Conservation (phyloP, 2,797 vertebrate genomes). For the Hyperoplus immaculatus region DNA sequence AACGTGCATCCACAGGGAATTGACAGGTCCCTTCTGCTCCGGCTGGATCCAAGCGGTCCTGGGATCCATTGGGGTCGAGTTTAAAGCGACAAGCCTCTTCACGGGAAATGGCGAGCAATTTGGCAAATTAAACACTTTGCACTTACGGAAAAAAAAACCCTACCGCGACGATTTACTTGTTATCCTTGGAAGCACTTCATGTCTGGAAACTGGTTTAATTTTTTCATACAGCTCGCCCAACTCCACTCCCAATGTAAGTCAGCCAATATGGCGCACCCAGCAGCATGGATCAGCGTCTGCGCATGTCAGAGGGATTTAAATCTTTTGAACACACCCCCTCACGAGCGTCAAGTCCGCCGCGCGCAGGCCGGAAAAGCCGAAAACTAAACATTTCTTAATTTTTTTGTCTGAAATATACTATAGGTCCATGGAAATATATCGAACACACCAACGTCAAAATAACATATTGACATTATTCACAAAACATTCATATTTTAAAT, state of each 20-base stretch:
- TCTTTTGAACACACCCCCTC: conserved; percentile 79
- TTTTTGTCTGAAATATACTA: not conserved
- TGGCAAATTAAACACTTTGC: conserved; percentile 44
- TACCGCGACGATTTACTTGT: conserved; percentile 63
- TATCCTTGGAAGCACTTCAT: conserved; percentile 68
- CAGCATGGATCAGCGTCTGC: conserved; percentile 75
- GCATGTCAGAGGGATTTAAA: conserved; percentile 92
- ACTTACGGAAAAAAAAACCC: conserved; percentile 46
- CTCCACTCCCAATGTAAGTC: conserved; percentile 80
- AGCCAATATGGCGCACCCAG: conserved; percentile 88
- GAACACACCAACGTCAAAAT: not conserved
- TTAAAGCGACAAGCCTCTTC: conserved; percentile 57
- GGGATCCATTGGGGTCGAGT: conserved; percentile 92
- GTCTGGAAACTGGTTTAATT: conserved; percentile 57
- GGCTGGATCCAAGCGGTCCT: conserved; percentile 97
- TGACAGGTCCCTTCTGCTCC: conserved; percentile 96
- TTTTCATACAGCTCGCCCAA: conserved; percentile 66
- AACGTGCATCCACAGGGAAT: conserved; percentile 96
- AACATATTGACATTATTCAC: not conserved
- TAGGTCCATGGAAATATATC: no score
- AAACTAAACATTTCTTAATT: not conserved
- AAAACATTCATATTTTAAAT: not conserved
- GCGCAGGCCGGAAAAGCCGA: not conserved
- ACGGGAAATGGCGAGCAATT: conserved; percentile 49
- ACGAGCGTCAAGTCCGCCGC: conserved; percentile 11